Evolutionary conservation across 1,140 invertebrate genomes (phyloP), one percentile per base, ranked within the genome.

Genomic region (Zaprionus taronus): DNA sequence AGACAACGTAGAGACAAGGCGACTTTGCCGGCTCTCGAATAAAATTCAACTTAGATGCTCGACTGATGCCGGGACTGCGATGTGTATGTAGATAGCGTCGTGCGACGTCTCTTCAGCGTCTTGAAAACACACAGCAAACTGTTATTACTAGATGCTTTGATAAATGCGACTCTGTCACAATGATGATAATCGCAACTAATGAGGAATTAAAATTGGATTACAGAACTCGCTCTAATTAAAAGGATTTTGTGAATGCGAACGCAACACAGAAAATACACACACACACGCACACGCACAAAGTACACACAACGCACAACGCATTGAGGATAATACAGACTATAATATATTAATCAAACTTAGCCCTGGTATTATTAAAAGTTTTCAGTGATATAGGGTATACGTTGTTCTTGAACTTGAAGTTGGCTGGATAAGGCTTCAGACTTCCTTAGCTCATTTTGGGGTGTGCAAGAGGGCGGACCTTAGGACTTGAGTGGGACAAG

Each of bases 121-220:
- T 65, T 70, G 53, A 24, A 67, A 70, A 70, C 49, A 70, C 28
- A 66, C 22, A 65, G 51, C 72, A 71, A 75, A 75, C 53, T 75
- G 72, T 75, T 69, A 44, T 75, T 68, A 47, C 72, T 31, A 34
- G 78, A 60, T 80, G 72, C 57, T 74, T 53, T 80, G 79, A 76
- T 81, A 66, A 76, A 80, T 80, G 66, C 62, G 62, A 44, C 67
- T 55, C 77, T 80, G 63, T 75, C 67, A 56, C 66, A 81, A 70
- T 70, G 74, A 81, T 77, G 69, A 77, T 81, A 81, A 81, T 77
- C 80, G 71, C 66, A 70, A 81, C 79, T 81, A 81, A 81, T 81
- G 78, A 77, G 79, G 74, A 80, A 80, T 80, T 73, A 80, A 77
- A 81, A 81, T 77, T 73, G 80, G 74, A 80, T 81, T 77, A 81